Evolutionary conservation across 1,140 invertebrate species (phyloP), one percentile per base, ranked within the genome.

Genomic region (Aphelinus atriplicis): DNA sequence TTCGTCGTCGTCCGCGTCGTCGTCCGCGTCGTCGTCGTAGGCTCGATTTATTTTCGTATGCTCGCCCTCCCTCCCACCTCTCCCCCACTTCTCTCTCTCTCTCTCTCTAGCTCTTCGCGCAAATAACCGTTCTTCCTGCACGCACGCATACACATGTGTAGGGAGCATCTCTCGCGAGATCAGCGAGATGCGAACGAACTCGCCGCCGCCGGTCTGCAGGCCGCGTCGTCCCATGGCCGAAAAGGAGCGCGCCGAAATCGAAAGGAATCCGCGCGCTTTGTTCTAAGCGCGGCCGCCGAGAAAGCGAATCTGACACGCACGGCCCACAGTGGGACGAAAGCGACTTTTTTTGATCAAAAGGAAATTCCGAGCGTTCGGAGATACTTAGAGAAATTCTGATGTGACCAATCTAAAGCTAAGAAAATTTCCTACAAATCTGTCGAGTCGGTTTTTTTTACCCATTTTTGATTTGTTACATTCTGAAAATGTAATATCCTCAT

Each of bases 91-190:
- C 26, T 26, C 26, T 26, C 26, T 26, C 26, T 26, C 26, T 26
- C 26, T 26, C 26, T 26, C 26, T 26, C 26, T 26, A 26, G 26
- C 26, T 26, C 26, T 26, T 26, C 26, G 68, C 50, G 60, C 50
- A 62, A 74, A 68, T 68, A 68, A 85, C 84, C 85, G 87, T 85
- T 86, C 86, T 86, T 84, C 85, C 85, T 56, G 46, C 73, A 50
- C 69, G 26, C 26, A 26, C 26, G 26, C 26, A 26, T 26, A 26
- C 26, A 26, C 26, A 26, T 26, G 26, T 26, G 26, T 26, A 26
- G 26, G 26, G 26, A 26, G 26, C 26, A 0, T 47, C 62, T 51
- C 57, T 65, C 68, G 7, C 6, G 64, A 87, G 71, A 73, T 73
- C 61, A 63, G 7, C 6, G 64, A 87, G 71, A 73, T 73, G 55